Percentiles rank a stretch among this genome's conserved stretches.
phyloP scores from a whole-genome alignment of 2,797 vertebrate genomes.

The Lacerta bilineata region DNA sequence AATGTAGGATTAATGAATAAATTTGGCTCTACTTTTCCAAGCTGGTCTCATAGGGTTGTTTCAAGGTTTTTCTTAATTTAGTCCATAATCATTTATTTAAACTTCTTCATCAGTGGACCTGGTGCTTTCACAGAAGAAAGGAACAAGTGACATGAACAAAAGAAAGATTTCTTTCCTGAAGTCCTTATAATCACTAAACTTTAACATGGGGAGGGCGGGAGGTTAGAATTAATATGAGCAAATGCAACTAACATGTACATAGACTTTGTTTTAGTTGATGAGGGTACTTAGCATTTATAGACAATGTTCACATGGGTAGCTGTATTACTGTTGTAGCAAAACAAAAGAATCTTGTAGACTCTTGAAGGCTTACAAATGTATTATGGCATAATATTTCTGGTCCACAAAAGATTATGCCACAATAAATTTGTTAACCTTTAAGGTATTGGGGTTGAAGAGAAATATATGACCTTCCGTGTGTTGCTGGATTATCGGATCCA shows the following conservation, averaged over 20 bases:
- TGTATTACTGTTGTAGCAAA: background rate
- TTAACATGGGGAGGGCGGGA: background rate
- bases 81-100: background rate
- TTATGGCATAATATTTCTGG: background rate
- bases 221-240: background rate
- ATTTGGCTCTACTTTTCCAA: background rate
- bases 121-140: background rate
- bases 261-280: background rate
- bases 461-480: no score
- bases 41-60: background rate
- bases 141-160: background rate
- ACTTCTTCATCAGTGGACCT: background rate
- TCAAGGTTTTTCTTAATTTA: background rate
- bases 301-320: background rate
- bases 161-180: background rate
- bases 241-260: background rate
- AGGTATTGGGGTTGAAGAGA: background rate
- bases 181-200: background rate
- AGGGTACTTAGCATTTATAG: background rate
- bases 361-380: background rate
- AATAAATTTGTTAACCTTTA: background rate
- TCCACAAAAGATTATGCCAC: background rate
- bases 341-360: background rate
- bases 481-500: no score
- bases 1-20: background rate